phyloP scores from a whole-genome alignment of 2,888 invertebrate genomes.

The Aphodius granarius region DNA sequence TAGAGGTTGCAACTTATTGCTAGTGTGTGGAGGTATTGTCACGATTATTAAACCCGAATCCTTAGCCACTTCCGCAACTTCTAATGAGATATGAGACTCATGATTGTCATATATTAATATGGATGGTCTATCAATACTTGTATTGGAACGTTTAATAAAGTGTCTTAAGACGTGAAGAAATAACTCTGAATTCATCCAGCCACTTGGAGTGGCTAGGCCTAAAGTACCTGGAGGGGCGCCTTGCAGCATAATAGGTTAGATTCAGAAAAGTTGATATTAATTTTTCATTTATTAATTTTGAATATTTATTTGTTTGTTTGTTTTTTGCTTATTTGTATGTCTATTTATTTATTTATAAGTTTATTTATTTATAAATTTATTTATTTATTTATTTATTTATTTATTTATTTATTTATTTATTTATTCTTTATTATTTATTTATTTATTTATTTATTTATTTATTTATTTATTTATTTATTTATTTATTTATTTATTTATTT shows the following conservation, averaged over 20 bases:
- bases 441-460: no score
- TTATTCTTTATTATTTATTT: no score
- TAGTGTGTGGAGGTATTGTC: conserved; percentile 10
- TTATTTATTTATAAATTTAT: no score
- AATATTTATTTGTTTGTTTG: no score
- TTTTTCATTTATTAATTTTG: no score
- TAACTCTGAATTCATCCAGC: conserved; percentile 46
- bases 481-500: no score
- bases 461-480: no score
- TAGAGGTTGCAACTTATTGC: conserved; percentile 6
- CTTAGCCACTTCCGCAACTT: conserved; percentile 17
- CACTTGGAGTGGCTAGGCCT: conserved; percentile 43
- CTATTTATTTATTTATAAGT: no score
- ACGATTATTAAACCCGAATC: not conserved
- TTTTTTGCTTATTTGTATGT: no score
- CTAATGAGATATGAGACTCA: conserved; percentile 40
- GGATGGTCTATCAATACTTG: conserved; percentile 38
- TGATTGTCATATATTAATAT: conserved; percentile 47
- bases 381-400: no score
- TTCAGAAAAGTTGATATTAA: no score
- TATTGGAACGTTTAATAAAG: conserved; percentile 30
- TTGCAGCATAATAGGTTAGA: conserved; percentile 37
- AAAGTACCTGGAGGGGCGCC: conserved; percentile 45
- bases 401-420: no score
- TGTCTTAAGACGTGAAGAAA: conserved; percentile 18